Evolutionary conservation across 2,888 invertebrate genomes (phyloP).

Genomic region (Cartodere bifasciata): DNA sequence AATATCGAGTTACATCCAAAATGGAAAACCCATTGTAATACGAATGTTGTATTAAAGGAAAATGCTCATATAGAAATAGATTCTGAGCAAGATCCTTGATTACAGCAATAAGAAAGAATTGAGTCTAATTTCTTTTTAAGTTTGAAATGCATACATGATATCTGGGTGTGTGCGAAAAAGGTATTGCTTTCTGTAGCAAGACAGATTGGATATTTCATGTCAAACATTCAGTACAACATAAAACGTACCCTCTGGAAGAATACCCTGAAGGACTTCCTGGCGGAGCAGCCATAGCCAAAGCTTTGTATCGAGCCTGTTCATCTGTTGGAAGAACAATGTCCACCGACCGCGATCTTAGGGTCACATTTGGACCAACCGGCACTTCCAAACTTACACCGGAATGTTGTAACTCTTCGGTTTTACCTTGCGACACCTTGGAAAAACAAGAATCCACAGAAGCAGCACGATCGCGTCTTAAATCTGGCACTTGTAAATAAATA

Average conservation of each 20-base stretch:
- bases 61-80: too few species aligned
- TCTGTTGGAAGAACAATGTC: conserved; percentile 81
- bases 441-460: conserved; percentile 83
- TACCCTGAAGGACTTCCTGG: conserved; percentile 20
- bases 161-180: too few species aligned
- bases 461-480: conserved; percentile 70
- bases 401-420: conserved; percentile 56
- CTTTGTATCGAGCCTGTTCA: conserved; percentile 74
- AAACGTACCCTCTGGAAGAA: conserved; percentile 23
- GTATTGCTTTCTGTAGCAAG: too few species aligned
- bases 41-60: too few species aligned
- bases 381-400: conserved; percentile 52
- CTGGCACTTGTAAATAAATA: conserved; percentile 54
- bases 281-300: conserved; percentile 56
- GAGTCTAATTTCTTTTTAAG: too few species aligned
- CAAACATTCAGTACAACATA: too few species aligned
- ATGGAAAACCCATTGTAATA: too few species aligned
- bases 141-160: too few species aligned
- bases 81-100: too few species aligned
- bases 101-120: too few species aligned
- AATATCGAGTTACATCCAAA: too few species aligned
- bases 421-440: conserved; percentile 59
- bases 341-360: conserved; percentile 67
- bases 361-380: conserved; percentile 50
- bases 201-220: too few species aligned